Conservation (phyloP, 2,797 vertebrate genomes). For the Pseudotriccus pelzelni region DNA sequence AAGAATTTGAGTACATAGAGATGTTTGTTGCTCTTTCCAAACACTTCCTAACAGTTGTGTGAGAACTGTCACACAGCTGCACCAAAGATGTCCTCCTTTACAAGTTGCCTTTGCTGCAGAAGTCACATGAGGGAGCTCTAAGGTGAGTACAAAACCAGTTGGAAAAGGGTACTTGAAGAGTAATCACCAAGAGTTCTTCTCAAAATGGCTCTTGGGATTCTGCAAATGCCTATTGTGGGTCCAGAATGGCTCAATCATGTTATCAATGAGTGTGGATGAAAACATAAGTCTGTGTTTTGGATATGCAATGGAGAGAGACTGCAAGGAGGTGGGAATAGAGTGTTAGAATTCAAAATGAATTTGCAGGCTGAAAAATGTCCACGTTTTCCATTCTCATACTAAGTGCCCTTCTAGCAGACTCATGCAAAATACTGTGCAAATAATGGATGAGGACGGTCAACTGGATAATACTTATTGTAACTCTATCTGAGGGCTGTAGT, state of each 20-base stretch:
- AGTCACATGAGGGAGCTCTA: slow-evolving; percentile 8
- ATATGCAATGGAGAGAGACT: background rate
- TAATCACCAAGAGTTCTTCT: background rate
- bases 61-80: background rate
- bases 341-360: background rate
- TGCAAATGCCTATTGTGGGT: background rate
- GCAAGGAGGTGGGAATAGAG: background rate
- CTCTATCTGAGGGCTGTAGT: background rate
- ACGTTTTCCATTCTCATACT: background rate
- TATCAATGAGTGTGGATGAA: background rate
- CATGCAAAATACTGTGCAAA: background rate
- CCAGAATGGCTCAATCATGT: background rate
- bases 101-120: background rate
- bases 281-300: background rate
- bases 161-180: background rate
- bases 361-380: background rate
- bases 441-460: background rate
- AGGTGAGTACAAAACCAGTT: background rate
- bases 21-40: background rate
- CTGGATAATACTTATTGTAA: background rate
- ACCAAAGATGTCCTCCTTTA: background rate
- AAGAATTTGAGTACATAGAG: background rate
- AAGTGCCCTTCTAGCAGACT: background rate
- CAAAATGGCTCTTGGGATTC: background rate
- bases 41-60: background rate